These are phyloP conservation scores for Clarias pachynema DNA, from an alignment of 2,797 vertebrate genomes.

Conservation along the genomic window DNA sequence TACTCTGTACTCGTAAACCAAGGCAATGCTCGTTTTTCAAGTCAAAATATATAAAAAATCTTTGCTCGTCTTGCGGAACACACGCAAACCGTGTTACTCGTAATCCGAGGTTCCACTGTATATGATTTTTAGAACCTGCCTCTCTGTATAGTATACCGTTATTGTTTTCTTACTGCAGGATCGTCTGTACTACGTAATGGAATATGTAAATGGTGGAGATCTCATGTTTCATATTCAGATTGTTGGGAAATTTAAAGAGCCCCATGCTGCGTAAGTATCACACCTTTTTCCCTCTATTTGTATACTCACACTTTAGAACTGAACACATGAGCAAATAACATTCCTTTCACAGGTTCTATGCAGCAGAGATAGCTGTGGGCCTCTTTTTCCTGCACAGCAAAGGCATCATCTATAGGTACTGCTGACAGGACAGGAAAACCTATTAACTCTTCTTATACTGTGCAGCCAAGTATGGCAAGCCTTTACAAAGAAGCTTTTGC, in stretches of 20 bases:
- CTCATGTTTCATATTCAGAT: conserved; percentile 96
- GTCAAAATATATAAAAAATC: too few species aligned
- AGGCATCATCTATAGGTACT: conserved; percentile 90
- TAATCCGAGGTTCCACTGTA: too few species aligned
- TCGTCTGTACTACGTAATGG: conserved; percentile 88
- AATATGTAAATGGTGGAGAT: conserved; percentile 91
- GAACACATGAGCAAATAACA: conserved; percentile 40
- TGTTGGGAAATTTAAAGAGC: conserved; percentile 92
- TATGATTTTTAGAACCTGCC: neutral
- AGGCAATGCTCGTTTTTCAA: too few species aligned
- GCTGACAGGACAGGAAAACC: conserved; percentile 22
- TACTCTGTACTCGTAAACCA: too few species aligned
- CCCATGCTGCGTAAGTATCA: conserved; percentile 86
- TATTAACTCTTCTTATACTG: conserved; percentile 7
- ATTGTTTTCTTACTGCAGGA: conserved; percentile 64
- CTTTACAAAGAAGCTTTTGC: neutral
- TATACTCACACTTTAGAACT: neutral
- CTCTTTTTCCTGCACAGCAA: conserved; percentile 91
- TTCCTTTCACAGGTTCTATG: conserved; percentile 85
- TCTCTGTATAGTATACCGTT: neutral
- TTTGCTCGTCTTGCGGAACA: too few species aligned
- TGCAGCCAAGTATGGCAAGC: neutral
- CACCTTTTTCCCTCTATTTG: conserved; percentile 30
- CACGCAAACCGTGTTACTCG: too few species aligned
- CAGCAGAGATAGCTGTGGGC: conserved; percentile 88